Base-by-base conservation (phyloP, 2,113 vertebrate species). In the Pseudopipra pipra region DNA sequence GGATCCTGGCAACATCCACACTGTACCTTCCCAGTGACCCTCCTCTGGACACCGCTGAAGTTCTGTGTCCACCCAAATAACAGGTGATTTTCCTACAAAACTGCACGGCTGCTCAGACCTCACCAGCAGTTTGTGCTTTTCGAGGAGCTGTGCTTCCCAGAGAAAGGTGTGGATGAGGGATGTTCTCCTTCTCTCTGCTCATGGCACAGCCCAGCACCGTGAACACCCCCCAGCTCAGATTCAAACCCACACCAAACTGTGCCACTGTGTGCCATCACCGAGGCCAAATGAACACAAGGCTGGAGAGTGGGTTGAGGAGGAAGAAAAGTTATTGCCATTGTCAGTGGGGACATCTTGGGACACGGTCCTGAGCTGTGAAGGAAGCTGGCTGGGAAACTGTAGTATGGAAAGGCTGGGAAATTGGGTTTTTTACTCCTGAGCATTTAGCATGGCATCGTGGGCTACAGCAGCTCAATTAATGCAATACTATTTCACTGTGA, bases 11-110 rank as follows among this genome's bases (percentile, higher is more conserved):
- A 67, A 37, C 28, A 71, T 8, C 22, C n/a, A 61, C 55, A 14
- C 20, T 1, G 10, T 25, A 46, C 43, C 67, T n/a, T 62, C 37
- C 31, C 0, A 0, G 23, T 14, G 56, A 59, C 22, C 51, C 47
- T 92, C 27, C 35, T 31, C 6, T 11, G 39, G 91, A 51, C 2
- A 3, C 61, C 2, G 1, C 33, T 33, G 56, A 21, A 83, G 74
- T 28, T 61, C 63, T 14, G 6, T 1, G 25, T 21, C 39, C 33
- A 22, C 31, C 33, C 22, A 8, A n/a, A n/a, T 23, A 52, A n/a
- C 28, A 58, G 19, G 39, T 8, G 20, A 17, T 81, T 80, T 59
- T 54, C 35, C 61, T 35, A 14, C 1, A 0, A 1, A 65, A 49
- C 49, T 13, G 52, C 46, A 11, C 0, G 1, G 31, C 46, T 72